phyloP scores from a whole-genome alignment of 2,888 invertebrate species.

The Sympetrum striolatum region DNA sequence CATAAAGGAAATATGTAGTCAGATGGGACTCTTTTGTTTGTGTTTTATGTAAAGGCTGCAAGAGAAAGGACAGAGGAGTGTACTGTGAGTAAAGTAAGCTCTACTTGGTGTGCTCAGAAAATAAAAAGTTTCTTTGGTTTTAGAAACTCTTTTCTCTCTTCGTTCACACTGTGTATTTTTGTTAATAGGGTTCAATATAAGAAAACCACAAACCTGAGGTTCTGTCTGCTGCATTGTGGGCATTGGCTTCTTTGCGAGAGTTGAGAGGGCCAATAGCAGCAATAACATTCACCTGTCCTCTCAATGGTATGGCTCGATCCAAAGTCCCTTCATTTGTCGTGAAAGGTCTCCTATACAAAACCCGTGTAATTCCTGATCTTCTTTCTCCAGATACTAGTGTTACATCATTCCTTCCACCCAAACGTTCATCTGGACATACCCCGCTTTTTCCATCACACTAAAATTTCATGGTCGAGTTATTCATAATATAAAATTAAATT shows the following conservation, averaged over 20 bases:
- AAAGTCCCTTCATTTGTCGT: conserved; percentile 76
- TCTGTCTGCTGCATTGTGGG: conserved; percentile 77
- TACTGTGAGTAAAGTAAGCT: no score
- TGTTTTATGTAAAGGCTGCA: no score
- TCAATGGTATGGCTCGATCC: conserved; percentile 73
- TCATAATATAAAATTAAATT: no score
- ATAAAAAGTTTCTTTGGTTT: no score
- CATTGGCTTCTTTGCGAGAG: conserved; percentile 80
- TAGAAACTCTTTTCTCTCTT: no score
- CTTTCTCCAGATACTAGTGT: conserved; percentile 77
- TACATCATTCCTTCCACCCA: conserved; percentile 82
- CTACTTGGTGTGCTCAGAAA: no score
- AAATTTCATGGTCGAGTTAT: neutral
- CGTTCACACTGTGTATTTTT: no score
- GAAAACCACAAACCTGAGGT: conserved; percentile 61
- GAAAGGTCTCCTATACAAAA: conserved; percentile 79
- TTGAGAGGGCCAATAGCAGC: conserved; percentile 89
- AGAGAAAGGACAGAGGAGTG: no score
- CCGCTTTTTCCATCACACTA: conserved; percentile 82
- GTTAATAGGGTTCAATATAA: neutral
- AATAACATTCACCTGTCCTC: conserved; percentile 78
- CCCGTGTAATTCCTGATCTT: conserved; percentile 79
- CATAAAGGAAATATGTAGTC: no score
- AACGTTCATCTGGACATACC: conserved; percentile 83
- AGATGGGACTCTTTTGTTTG: no score